Conservation (phyloP, 2,797 vertebrate species). For the Sphenodon punctatus region DNA sequence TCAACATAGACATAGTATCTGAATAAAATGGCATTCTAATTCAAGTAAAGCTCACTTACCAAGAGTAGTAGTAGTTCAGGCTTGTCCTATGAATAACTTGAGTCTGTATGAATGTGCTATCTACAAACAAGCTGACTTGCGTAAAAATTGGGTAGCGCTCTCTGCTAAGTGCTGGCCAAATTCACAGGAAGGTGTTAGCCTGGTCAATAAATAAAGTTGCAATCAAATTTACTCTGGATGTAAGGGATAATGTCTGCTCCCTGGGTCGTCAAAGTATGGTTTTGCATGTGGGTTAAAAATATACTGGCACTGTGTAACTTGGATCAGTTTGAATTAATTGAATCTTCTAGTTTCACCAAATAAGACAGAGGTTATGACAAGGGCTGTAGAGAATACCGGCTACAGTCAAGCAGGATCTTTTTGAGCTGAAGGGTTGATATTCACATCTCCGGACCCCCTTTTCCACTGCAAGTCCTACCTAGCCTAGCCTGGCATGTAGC, state of each 20-base stretch:
- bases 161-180: neutral
- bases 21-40: neutral
- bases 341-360: constrained; percentile 5
- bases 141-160: no score
- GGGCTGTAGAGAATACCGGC: no score
- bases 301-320: neutral
- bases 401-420: no score
- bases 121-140: no score
- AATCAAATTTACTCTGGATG: neutral
- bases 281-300: neutral
- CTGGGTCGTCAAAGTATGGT: neutral
- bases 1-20: neutral
- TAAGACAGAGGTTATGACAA: constrained; percentile 31
- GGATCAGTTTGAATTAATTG: constrained; percentile 16
- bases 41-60: neutral
- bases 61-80: neutral
- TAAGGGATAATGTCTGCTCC: neutral
- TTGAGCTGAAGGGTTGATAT: no score
- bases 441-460: no score
- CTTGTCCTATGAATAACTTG: neutral
- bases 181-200: neutral
- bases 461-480: no score
- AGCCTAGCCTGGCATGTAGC: no score
- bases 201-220: neutral
- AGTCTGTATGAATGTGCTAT: neutral